Conservation (phyloP, 2,888 invertebrate species). For the Lasioglossum pauxillum region DNA sequence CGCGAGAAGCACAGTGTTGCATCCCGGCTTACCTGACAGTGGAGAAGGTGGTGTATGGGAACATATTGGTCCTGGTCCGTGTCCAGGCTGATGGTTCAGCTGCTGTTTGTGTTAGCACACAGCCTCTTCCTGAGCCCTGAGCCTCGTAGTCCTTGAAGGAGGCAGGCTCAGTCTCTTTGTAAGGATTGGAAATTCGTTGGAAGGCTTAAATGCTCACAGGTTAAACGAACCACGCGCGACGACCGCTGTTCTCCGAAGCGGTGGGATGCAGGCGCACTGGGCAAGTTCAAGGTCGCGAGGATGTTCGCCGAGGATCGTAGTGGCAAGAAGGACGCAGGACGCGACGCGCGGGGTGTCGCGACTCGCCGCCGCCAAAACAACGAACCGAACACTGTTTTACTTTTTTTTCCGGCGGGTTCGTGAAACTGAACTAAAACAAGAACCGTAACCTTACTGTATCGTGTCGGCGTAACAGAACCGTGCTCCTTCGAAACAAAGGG, state of each 20-base stretch:
- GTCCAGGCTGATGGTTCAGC: slow-evolving; percentile 55
- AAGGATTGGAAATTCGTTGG: not conserved
- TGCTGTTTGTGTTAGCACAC: not conserved
- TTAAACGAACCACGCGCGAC: slow-evolving; percentile 56
- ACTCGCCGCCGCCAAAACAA: not conserved
- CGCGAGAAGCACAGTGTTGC: not conserved
- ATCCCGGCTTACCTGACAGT: slow-evolving; percentile 79
- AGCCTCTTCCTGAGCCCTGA: not conserved
- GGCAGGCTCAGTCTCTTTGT: not conserved
- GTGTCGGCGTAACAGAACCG: not conserved
- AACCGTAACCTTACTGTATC: not conserved
- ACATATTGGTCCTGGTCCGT: slow-evolving; percentile 73
- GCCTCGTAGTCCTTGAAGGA: not conserved
- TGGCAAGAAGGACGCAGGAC: not conserved
- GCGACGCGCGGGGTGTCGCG: slow-evolving; percentile 1
- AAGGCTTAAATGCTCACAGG: not conserved
- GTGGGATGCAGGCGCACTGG: slow-evolving; percentile 36
- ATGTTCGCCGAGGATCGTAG: not conserved
- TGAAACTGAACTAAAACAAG: not conserved
- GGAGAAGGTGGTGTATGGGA: slow-evolving; percentile 83
- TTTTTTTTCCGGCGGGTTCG: not conserved
- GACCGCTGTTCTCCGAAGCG: slow-evolving; percentile 2
- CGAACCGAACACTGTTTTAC: not conserved
- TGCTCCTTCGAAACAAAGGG: slow-evolving; percentile 47
- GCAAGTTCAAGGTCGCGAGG: slow-evolving; percentile 72